These are phyloP conservation scores for Nothoprocta perdicaria DNA, from an alignment of 2,113 vertebrate genomes.

Conservation along the genomic window DNA sequence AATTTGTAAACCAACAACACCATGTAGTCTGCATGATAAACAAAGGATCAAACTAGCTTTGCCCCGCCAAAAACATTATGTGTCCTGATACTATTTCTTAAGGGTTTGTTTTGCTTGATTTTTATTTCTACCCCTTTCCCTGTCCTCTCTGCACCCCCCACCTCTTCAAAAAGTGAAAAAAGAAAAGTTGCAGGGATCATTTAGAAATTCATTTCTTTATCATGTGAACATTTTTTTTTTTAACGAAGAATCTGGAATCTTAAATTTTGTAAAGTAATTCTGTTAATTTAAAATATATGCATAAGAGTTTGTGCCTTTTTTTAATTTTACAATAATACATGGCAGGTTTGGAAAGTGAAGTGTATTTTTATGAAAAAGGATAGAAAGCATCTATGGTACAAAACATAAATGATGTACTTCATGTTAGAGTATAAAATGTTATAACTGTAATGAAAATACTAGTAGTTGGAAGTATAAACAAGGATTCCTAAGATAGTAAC, in stretches of 20 bases:
- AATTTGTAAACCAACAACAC: neutral
- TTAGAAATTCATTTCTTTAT: neutral
- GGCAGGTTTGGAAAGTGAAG: neutral
- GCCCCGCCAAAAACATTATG: neutral
- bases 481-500: neutral
- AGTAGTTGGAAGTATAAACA: neutral
- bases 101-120: neutral
- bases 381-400: neutral
- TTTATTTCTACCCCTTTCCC: neutral
- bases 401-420: neutral
- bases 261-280: neutral
- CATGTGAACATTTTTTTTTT: neutral
- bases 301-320: neutral
- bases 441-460: neutral
- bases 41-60: neutral
- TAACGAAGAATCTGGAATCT: neutral
- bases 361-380: neutral
- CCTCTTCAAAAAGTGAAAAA: no score
- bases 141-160: neutral
- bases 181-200: neutral
- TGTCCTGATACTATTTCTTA: neutral
- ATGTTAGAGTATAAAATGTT: neutral
- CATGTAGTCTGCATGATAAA: neutral
- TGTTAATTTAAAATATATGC: neutral
- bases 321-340: neutral